Conservation (phyloP, 2,888 invertebrate genomes). For the Smittia aterrima region DNA sequence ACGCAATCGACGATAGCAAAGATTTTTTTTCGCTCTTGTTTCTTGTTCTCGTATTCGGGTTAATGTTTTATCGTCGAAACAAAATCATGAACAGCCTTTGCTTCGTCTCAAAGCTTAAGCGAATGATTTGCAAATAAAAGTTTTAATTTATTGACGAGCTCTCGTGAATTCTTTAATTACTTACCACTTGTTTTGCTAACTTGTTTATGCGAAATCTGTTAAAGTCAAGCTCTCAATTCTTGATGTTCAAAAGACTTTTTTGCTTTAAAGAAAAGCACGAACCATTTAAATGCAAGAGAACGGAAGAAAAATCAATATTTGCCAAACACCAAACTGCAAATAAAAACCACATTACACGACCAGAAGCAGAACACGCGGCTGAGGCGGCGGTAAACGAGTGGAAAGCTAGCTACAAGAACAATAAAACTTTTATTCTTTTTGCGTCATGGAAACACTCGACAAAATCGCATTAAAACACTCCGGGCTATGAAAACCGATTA, state of each 20-base stretch:
- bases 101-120: too few species aligned
- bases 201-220: too few species aligned
- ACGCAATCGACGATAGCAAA: slow-evolving; percentile 12
- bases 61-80: background rate
- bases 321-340: background rate
- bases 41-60: background rate
- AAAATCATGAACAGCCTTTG: too few species aligned
- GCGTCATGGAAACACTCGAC: slow-evolving; percentile 37
- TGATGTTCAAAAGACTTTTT: too few species aligned
- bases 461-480: slow-evolving; percentile 42
- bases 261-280: background rate
- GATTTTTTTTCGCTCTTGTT: slow-evolving; percentile 13
- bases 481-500: slow-evolving; percentile 42
- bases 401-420: slow-evolving; percentile 31
- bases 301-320: slow-evolving; percentile 12
- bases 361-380: background rate
- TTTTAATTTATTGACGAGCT: background rate
- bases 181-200: too few species aligned
- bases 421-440: slow-evolving; percentile 41
- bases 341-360: slow-evolving; percentile 14
- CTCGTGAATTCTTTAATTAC: too few species aligned
- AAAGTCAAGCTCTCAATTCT: too few species aligned
- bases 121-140: background rate
- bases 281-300: background rate
- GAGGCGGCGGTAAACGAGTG: background rate